Evolutionary conservation across 2,113 vertebrate genomes (phyloP), one percentile per base, ranked within the genome.

Genomic region (Aegithalos caudatus): DNA sequence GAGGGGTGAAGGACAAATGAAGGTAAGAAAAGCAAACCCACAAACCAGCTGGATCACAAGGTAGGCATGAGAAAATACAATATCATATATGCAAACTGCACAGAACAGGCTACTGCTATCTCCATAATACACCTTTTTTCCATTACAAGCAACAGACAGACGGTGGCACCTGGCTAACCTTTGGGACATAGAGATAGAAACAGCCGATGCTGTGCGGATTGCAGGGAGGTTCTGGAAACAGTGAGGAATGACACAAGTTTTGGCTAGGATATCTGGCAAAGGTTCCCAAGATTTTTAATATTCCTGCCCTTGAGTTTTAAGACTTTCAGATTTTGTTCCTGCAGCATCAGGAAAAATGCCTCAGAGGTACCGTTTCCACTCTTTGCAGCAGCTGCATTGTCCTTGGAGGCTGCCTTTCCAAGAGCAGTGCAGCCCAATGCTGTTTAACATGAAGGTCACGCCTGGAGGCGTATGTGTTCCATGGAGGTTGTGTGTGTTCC

Each of bases 211-310:
- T 74, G 29, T 44, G 58, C 0, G 0, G 50, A 71, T 48, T 95
- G 66, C 58, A 92, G 70, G n/a, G 53, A 74, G 33, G 35, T 69
- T 88, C 65, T 95, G 80, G 88, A 93, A 88, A 65, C 90, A 65
- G 73, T 45, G 56, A 95, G 53, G 61, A 96, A 86, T 81, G 14
- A 95, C 60, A 90, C 3, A 57, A 92, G 38, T 92, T 96, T 93
- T 96, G 93, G 90, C 94, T 92, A 74, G 60, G 51, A 31, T 81
- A 67, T 33, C 69, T 95, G 94, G 95, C 82, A 96, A 86, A 88
- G 83, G 69, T 61, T 64, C 48, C n/a, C 0, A 1, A 86, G 60
- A 92, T 86, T 57, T 81, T 81, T 81, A 71, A 64, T 29, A 48
- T n/a, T 92, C 56, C 48, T 93, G 80, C 44, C 85, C 90, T 94